Conservation (phyloP, 2,888 invertebrate genomes). For the Baccha elongata region DNA sequence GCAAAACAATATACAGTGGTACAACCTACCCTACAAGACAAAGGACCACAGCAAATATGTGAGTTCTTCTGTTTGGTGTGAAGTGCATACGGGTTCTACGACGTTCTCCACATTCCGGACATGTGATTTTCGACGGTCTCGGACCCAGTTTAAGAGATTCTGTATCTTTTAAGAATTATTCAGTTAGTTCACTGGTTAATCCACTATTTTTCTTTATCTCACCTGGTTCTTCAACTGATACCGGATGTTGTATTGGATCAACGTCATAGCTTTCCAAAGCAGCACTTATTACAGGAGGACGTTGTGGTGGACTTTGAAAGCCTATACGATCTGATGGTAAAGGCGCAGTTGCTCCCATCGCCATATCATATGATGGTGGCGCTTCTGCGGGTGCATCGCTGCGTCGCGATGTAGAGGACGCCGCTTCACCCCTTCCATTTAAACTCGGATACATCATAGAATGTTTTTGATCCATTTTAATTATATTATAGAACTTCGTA, state of each 20-base stretch:
- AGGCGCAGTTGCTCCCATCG: conserved; percentile 71
- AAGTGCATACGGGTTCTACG: conserved; percentile 79
- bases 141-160: conserved; percentile 77
- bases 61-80: conserved; percentile 79
- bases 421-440: conserved; percentile 55
- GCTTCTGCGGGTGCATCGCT: conserved; percentile 77
- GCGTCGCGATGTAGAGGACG: conserved; percentile 71
- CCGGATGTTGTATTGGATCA: conserved; percentile 44
- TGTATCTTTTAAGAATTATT: conserved; percentile 25
- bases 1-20: background rate
- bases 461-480: conserved; percentile 80
- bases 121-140: conserved; percentile 78
- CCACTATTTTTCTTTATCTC: conserved; percentile 35
- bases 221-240: conserved; percentile 76
- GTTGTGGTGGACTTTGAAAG: conserved; percentile 11
- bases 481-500: conserved; percentile 2
- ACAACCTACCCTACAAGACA: conserved; percentile 79
- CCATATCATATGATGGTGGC: conserved; percentile 80
- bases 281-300: conserved; percentile 18
- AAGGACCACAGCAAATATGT: conserved; percentile 78
- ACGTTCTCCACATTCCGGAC: conserved; percentile 79
- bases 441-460: conserved; percentile 81
- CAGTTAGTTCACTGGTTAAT: conserved; percentile 43
- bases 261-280: conserved; percentile 43
- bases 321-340: conserved; percentile 13